A percentile compares a stretch with the other conserved stretches of the same genome.
Conservation (phyloP, 2,888 invertebrate species). For the Stictocephala bisonia region DNA sequence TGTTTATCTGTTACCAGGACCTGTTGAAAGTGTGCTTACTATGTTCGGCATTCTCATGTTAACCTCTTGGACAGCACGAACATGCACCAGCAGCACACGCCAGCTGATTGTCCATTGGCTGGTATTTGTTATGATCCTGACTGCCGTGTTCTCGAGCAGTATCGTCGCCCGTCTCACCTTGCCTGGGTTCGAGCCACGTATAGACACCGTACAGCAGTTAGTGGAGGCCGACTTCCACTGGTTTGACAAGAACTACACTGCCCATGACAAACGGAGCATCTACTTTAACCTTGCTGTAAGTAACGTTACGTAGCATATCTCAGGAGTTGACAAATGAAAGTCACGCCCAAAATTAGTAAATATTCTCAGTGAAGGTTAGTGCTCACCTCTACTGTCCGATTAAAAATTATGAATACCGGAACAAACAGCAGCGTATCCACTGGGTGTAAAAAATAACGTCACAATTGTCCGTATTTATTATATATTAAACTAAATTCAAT, state of each 20-base stretch:
- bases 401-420: too few relatives aligned
- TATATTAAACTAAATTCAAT: too few relatives aligned
- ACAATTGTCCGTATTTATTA: too few relatives aligned
- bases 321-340: too few relatives aligned
- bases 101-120: background rate
- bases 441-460: too few relatives aligned
- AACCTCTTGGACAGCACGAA: background rate
- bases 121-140: conserved; percentile 14
- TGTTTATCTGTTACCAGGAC: background rate
- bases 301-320: background rate
- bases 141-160: background rate
- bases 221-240: background rate
- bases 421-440: too few relatives aligned
- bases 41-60: conserved; percentile 6
- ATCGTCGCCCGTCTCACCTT: conserved; percentile 14
- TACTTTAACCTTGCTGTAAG: conserved; percentile 15
- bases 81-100: background rate
- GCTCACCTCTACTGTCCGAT: too few relatives aligned
- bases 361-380: too few relatives aligned
- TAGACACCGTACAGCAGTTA: background rate
- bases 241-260: background rate
- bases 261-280: background rate
- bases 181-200: background rate
- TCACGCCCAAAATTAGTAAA: too few relatives aligned
- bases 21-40: background rate